phyloP scores from a whole-genome alignment of 2,797 vertebrate species.

The Miichthys miiuy region DNA sequence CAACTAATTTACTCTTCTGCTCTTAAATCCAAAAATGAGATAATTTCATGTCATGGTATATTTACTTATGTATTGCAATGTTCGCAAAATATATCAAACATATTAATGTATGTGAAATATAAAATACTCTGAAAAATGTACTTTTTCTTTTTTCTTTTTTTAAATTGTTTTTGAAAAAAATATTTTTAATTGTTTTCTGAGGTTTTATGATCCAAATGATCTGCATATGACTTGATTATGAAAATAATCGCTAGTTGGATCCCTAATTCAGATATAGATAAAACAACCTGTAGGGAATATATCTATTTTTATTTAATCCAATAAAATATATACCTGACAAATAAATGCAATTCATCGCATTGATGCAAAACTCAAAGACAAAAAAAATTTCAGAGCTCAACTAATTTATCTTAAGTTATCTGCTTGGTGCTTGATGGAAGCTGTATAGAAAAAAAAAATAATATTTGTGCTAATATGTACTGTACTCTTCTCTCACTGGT shows the following conservation, averaged over 20 bases:
- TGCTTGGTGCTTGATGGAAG: neutral
- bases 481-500: neutral
- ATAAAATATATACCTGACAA: neutral
- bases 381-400: no score
- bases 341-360: neutral
- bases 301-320: no score
- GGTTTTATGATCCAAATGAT: neutral
- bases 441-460: neutral
- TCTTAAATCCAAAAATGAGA: neutral
- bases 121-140: neutral
- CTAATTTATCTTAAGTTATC: no score
- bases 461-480: neutral
- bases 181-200: no score
- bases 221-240: no score
- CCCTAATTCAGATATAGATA: no score
- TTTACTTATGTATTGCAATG: neutral
- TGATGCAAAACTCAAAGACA: neutral
- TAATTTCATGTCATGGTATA: neutral
- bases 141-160: no score
- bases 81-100: neutral
- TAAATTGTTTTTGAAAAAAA: no score
- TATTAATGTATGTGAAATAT: neutral
- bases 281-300: no score
- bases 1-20: neutral
- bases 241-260: no score